Evolutionary conservation across 1,140 invertebrate species (phyloP).

Genomic region (Hermetia illucens): DNA sequence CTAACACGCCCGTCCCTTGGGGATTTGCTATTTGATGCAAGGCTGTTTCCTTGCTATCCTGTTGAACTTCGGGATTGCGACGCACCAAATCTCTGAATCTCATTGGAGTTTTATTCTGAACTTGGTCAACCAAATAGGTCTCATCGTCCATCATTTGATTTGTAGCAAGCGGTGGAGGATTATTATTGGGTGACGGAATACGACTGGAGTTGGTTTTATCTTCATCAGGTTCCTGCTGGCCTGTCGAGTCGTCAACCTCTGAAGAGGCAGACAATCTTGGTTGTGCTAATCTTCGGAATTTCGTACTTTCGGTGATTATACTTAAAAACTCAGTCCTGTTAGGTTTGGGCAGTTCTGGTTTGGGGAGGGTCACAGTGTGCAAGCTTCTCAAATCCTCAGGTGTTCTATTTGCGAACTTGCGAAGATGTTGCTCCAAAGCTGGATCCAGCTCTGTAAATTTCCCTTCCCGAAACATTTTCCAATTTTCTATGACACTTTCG

Average conservation of each 20-base stretch:
- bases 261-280: no score
- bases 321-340: constrained; percentile 29
- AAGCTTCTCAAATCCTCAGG: constrained; percentile 10
- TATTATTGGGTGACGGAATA: constrained; percentile 3
- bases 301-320: constrained; percentile 29
- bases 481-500: constrained; percentile 45
- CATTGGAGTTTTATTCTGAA: constrained; percentile 18
- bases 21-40: constrained; percentile 11
- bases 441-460: constrained; percentile 33
- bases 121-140: constrained; percentile 24
- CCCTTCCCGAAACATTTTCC: constrained; percentile 42
- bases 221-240: background rate
- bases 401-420: constrained; percentile 38
- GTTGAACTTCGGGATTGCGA: constrained; percentile 5
- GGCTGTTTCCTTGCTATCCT: background rate
- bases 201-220: constrained; percentile 14
- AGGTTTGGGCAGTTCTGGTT: constrained; percentile 19
- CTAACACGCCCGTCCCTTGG: constrained; percentile 13
- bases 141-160: constrained; percentile 20
- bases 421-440: constrained; percentile 39
- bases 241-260: constrained; percentile 2
- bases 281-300: constrained; percentile 5
- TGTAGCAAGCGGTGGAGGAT: constrained; percentile 8
- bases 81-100: constrained; percentile 16
- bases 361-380: constrained; percentile 6